phyloP scores from a whole-genome alignment of 2,797 vertebrate genomes.

The Microchirus variegatus region DNA sequence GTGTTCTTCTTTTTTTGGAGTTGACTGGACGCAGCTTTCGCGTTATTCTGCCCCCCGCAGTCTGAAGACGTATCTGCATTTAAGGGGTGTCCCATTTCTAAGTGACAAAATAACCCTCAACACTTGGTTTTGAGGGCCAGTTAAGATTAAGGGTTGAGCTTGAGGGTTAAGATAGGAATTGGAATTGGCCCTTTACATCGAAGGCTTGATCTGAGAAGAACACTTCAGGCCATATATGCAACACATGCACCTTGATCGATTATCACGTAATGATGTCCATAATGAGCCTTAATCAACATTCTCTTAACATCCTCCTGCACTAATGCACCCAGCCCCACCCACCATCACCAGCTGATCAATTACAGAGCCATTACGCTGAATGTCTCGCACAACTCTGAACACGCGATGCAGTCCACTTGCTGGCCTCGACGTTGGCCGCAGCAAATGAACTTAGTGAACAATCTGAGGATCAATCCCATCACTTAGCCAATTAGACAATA shows the following conservation, averaged over 20 bases:
- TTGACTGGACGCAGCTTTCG: too few species aligned
- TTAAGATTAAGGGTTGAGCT: too few species aligned
- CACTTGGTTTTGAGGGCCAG: too few species aligned
- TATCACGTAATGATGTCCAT: slow-evolving; percentile 60
- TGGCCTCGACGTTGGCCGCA: slow-evolving; percentile 60
- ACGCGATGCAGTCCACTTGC: slow-evolving; percentile 54
- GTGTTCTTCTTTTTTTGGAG: too few species aligned
- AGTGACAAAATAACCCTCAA: too few species aligned
- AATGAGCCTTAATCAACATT: slow-evolving; percentile 76
- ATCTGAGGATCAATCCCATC: slow-evolving; percentile 83
- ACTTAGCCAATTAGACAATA: slow-evolving; percentile 85
- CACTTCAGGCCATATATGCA: slow-evolving; percentile 24
- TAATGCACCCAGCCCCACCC: slow-evolving; percentile 74
- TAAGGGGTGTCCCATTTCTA: too few species aligned
- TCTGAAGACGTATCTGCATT: too few species aligned
- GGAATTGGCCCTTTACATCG: too few species aligned
- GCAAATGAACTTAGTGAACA: slow-evolving; percentile 81
- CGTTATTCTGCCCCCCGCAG: too few species aligned
- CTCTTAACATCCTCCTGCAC: slow-evolving; percentile 63
- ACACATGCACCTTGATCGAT: slow-evolving; percentile 52
- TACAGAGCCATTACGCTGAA: slow-evolving; percentile 73
- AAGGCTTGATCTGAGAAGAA: slow-evolving; percentile 34
- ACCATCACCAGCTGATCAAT: slow-evolving; percentile 72
- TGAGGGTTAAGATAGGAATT: too few species aligned
- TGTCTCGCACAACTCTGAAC: slow-evolving; percentile 59